Base-by-base conservation (phyloP, 2,113 vertebrate genomes). In the Centropristis striata region DNA sequence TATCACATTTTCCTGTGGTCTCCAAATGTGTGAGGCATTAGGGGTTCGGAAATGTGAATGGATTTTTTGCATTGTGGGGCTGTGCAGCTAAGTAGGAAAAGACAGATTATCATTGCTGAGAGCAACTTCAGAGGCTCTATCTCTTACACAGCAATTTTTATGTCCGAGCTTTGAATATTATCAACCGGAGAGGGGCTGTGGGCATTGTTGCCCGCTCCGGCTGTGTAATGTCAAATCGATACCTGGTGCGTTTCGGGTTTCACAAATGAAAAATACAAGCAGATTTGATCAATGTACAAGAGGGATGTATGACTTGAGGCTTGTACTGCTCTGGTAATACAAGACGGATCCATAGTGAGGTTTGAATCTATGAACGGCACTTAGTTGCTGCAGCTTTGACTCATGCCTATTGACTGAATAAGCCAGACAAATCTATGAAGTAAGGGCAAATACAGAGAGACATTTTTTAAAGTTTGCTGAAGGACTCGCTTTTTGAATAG, bases 221-320 rank as follows among this genome's bases (percentile, higher is more conserved):
- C 66, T 76, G 66, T 53, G 73, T 93, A 90, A 90, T 88, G 88
- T 87, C 79, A 87, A 91, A 93, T 92, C 91, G 14, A 93, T 93
- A 86, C 63, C 47, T 44, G 37, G 53, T 80, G 72, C 47, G 76
- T 83, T 83, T 90, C 44, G 2, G 75, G 79, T 92, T 86, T 92
- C 83, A 77, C 87, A 90, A 90, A 92, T 92, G 88, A 90, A 90
- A 92, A 91, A 92, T 83, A 90, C 89, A 92, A 86, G 88, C 83
- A 65, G 88, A 86, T 89, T 78, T 92, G 86, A 92, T 93, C 90
- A 90, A 93, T 93, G 75, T 86, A 91, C 90, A 90, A 81, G 76
- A 83, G 70, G 49, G 81, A 88, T 75, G 81, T 83, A 84, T 85
- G 92, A 89, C 92, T 83, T 8, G 39, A 77, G 86, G 90, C 89